These are phyloP conservation scores for Sycophila texana DNA, from an alignment of 2,888 invertebrate genomes.

Conservation along the genomic window DNA sequence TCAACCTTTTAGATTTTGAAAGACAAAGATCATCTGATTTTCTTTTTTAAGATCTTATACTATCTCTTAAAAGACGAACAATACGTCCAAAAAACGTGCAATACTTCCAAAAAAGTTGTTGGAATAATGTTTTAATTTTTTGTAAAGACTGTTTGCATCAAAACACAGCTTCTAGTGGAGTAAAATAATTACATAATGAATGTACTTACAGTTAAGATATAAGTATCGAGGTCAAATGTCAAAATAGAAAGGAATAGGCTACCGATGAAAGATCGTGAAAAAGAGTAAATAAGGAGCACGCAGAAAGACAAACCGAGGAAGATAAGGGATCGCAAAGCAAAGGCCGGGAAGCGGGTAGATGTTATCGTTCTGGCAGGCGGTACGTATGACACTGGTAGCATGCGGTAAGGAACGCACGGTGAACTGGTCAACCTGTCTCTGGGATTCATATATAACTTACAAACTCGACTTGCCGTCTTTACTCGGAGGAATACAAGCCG, in stretches of 20 bases:
- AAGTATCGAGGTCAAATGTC: too few relatives aligned
- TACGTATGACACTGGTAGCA: constrained; percentile 20
- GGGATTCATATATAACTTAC: not conserved
- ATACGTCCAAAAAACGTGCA: too few relatives aligned
- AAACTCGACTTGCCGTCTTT: not conserved
- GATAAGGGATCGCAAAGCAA: constrained; percentile 1
- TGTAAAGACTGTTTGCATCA: too few relatives aligned
- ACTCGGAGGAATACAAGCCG: not conserved
- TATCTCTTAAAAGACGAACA: too few relatives aligned
- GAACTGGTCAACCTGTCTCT: constrained; percentile 22
- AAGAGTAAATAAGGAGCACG: not conserved
- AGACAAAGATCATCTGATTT: constrained; percentile 6
- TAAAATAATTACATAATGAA: too few relatives aligned
- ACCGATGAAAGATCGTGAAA: not conserved
- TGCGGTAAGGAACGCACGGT: not conserved
- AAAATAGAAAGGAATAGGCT: not conserved
- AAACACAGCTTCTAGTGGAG: too few relatives aligned
- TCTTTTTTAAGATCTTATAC: not conserved
- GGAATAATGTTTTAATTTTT: too few relatives aligned
- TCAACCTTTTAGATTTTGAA: constrained; percentile 11
- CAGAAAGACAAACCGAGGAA: constrained; percentile 3
- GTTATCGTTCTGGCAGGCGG: not conserved
- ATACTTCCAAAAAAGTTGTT: too few relatives aligned
- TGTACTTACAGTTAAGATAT: too few relatives aligned
- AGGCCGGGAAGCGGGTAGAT: constrained; percentile 4